These are phyloP conservation scores for Nannobrachium achirus DNA, from an alignment of 2,113 vertebrate species.

Conservation along the genomic window DNA sequence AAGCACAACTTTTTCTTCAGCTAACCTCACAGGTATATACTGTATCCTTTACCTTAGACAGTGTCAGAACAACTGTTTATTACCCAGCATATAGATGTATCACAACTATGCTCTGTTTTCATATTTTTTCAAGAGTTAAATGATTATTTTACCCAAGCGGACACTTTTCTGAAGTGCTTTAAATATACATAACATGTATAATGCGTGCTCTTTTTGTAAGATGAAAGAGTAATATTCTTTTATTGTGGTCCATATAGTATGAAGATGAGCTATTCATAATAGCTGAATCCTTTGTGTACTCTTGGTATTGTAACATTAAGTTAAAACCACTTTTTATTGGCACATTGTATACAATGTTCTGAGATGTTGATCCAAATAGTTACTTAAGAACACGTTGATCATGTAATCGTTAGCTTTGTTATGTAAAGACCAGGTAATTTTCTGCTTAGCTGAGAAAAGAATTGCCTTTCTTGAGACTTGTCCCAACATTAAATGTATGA, in stretches of 20 bases:
- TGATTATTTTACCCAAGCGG: conserved; percentile 28
- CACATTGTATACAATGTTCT: conserved; percentile 47
- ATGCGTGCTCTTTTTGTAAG: conserved; percentile 26
- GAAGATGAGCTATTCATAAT: conserved; percentile 56
- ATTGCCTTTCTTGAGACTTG: conserved; percentile 28
- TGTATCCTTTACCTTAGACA: background rate
- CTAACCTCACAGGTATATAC: background rate
- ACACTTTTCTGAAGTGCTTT: conserved; percentile 54
- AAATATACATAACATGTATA: conserved; percentile 10
- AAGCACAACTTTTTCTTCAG: conserved; percentile 52
- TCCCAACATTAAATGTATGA: conserved; percentile 38
- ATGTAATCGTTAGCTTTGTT: conserved; percentile 59
- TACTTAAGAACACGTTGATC: conserved; percentile 27
- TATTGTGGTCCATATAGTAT: conserved; percentile 52
- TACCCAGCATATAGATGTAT: conserved; percentile 28
- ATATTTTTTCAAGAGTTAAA: conserved; percentile 15
- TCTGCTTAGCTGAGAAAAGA: conserved; percentile 34
- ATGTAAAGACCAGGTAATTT: conserved; percentile 36
- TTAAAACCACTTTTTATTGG: conserved; percentile 67
- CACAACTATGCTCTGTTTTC: background rate
- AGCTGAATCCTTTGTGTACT: conserved; percentile 34
- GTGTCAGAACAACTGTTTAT: background rate
- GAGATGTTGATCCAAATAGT: conserved; percentile 59
- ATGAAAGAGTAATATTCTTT: conserved; percentile 31
- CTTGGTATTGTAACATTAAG: conserved; percentile 28